These are phyloP conservation scores for Mormoops blainvillei DNA, from an alignment of 2,113 vertebrate species.

Conservation along the genomic window DNA sequence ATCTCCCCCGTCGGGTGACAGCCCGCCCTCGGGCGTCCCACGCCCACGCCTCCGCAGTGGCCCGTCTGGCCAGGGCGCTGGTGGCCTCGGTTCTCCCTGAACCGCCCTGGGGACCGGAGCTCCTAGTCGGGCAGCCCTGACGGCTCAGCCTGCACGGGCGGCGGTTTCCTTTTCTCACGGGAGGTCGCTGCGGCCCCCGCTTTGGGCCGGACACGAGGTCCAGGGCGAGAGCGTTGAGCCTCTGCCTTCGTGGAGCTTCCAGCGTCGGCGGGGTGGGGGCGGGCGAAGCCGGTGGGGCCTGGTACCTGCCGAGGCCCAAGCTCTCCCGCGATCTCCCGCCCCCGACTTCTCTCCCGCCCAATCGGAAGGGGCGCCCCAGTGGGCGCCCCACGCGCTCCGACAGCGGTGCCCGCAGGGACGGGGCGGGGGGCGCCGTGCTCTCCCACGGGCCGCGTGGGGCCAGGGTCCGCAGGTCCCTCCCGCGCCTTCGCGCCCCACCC, in stretches of 20 bases:
- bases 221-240: background rate
- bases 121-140: background rate
- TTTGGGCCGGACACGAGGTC: background rate
- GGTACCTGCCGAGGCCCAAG: background rate
- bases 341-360: background rate
- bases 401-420: too few species aligned
- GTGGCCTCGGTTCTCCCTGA: too few species aligned
- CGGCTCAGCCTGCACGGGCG: background rate
- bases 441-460: fast-evolving
- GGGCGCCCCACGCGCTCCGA: too few species aligned
- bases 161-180: background rate
- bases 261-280: background rate
- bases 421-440: fast-evolving
- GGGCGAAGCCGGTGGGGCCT: background rate
- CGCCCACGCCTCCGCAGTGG: background rate
- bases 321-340: too few species aligned
- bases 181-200: background rate
- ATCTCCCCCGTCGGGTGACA: too few species aligned
- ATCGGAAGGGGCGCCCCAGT: too few species aligned
- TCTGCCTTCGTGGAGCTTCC: background rate
- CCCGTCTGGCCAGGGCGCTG: background rate
- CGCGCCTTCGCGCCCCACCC: background rate
- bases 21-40: background rate
- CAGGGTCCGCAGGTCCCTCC: background rate
- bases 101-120: background rate